Evolutionary conservation across 2,888 invertebrate genomes (phyloP).

Genomic region (Chesias legatella): DNA sequence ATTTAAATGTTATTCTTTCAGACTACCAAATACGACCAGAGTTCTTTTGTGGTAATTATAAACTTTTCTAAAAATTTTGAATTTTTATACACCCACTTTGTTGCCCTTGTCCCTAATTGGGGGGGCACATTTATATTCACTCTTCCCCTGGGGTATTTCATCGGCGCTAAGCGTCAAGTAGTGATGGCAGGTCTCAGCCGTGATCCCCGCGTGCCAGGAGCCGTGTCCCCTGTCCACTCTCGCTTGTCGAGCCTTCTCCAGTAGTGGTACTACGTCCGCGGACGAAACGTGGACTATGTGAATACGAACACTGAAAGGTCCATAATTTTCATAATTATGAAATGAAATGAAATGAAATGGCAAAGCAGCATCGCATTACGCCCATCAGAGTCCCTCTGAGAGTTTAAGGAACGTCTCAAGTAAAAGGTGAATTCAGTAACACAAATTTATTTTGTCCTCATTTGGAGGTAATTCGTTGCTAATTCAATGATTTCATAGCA

Average conservation of each 20-base stretch:
- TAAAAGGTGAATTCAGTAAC: no score
- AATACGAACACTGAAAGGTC: constrained; percentile 76
- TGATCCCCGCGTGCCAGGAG: constrained; percentile 77
- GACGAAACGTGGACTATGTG: constrained; percentile 86
- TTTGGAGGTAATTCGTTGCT: no score
- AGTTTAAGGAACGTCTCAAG: no score
- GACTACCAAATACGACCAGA: no score
- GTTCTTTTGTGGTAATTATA: no score
- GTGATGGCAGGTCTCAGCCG: constrained; percentile 88
- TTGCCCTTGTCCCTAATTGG: constrained; percentile 84
- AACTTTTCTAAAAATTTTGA: no score
- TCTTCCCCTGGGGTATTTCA: constrained; percentile 81
- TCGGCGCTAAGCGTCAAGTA: constrained; percentile 84
- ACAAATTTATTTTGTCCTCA: no score
- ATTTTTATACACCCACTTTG: constrained; percentile 56
- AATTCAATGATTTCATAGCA: no score
- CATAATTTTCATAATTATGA: neutral
- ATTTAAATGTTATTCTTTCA: no score
- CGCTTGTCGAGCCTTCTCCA: constrained; percentile 70
- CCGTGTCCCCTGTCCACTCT: constrained; percentile 72
- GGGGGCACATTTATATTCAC: constrained; percentile 87
- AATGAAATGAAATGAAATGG: no score
- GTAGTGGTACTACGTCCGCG: constrained; percentile 79
- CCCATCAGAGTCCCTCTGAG: no score
- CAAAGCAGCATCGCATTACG: no score